Evolutionary conservation across 2,888 invertebrate genomes (phyloP), one percentile per base, ranked within the genome.

Genomic region (Tinea semifulvella): DNA sequence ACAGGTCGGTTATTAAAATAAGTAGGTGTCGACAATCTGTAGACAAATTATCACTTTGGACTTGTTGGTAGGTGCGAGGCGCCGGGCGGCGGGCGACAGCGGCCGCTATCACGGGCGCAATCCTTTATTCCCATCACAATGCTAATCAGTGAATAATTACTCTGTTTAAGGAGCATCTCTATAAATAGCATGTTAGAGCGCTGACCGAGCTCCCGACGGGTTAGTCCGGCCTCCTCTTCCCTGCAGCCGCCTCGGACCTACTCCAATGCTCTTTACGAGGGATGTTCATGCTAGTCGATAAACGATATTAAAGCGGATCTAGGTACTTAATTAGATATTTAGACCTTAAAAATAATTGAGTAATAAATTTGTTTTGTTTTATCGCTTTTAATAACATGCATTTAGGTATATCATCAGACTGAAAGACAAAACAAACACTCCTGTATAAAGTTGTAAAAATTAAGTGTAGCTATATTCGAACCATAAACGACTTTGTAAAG

Each of bases 81-180:
- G 44, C 43, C 57, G 54, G 58, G 61, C 57, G 59, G 57, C 58
- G 55, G 63, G 67, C 67, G 66, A 68, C 68, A 63, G 69, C 76
- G 77, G 77, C 77, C 68, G 69, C 74, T 77, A 80, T 80, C 79
- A 74, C 71, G 68, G 74, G 74, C 73, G 77, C 76, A 77, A 79
- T 77, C 74, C 77, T 66, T 75, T 77, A 80, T 77, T 79, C 77
- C 77, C 40, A 40, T 74, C 68, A 76, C 75, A 73, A 76, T 75
- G 75, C 79, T 80, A 80, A 80, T 80, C 79, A 80, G 79, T 80
- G 79, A 80, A 80, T 80, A 80, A 80, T 80, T 80, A 80, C 77
- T 80, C 79, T 80, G 79, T 79, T 80, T 79, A 79, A 80, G 80
- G 79, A 75, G 74, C 73, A 77, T 71, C 70, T 80, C 79, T 80